A percentile compares a stretch with the other conserved stretches of the same genome.
Conservation (phyloP, 2,888 invertebrate species). For the Drosophila seclusa region DNA sequence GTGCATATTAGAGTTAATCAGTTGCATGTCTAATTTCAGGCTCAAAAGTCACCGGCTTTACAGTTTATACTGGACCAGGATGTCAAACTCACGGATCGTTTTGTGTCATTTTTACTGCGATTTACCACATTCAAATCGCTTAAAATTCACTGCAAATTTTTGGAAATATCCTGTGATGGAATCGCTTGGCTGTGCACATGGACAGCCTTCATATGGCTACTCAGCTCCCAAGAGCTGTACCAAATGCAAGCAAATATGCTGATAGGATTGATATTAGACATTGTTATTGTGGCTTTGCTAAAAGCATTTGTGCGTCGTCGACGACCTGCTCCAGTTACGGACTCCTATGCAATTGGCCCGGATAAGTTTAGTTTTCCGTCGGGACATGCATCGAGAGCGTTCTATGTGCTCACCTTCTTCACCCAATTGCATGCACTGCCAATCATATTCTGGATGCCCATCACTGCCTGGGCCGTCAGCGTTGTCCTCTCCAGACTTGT, state of each 20-base stretch:
- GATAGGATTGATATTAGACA: constrained; percentile 91
- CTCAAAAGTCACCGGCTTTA: constrained; percentile 17
- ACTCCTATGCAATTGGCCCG: constrained; percentile 89
- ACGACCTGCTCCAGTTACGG: constrained; percentile 89
- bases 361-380: constrained; percentile 97
- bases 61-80: constrained; percentile 73
- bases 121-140: constrained; percentile 79
- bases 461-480: constrained; percentile 90
- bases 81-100: constrained; percentile 75
- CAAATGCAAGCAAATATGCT: constrained; percentile 94
- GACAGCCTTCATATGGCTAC: constrained; percentile 91
- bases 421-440: constrained; percentile 88
- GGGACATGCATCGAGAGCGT: constrained; percentile 95
- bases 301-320: constrained; percentile 92
- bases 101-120: constrained; percentile 77
- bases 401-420: constrained; percentile 91
- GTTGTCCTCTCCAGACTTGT: constrained; percentile 93
- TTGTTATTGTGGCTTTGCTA: constrained; percentile 90
- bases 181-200: constrained; percentile 93
- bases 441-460: constrained; percentile 87
- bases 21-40: constrained; percentile 14
- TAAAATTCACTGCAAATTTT: constrained; percentile 78
- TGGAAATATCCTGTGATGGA: constrained; percentile 93
- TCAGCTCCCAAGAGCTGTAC: constrained; percentile 89
- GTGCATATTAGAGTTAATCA: neutral